Evolutionary conservation across 2,888 invertebrate species (phyloP).

Genomic region (Perizoma flavofasciatum): DNA sequence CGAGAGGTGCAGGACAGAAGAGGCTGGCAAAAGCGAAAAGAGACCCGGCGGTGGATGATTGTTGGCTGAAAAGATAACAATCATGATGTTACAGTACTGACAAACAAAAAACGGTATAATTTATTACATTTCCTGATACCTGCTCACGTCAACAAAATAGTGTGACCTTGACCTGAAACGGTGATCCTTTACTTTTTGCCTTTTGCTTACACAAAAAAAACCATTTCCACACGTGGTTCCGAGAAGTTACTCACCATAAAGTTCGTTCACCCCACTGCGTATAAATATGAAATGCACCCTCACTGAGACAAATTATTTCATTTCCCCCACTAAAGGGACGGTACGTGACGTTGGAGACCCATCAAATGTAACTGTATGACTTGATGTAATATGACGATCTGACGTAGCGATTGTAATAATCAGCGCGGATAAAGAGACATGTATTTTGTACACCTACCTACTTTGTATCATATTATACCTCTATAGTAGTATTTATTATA

Average conservation of each 20-base stretch:
- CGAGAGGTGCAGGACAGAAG: too few species aligned
- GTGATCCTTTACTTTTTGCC: background rate
- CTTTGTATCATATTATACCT: too few species aligned
- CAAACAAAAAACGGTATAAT: too few species aligned
- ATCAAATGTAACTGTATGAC: slow-evolving; percentile 67
- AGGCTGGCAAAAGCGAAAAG: too few species aligned
- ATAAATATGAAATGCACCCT: slow-evolving; percentile 82
- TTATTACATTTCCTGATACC: too few species aligned
- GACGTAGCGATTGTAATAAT: slow-evolving; percentile 62
- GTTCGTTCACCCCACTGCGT: slow-evolving; percentile 70
- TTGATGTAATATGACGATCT: slow-evolving; percentile 66
- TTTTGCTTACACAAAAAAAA: slow-evolving; percentile 11
- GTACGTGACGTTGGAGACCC: slow-evolving; percentile 73
- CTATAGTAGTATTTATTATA: too few species aligned
- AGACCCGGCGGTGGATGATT: too few species aligned
- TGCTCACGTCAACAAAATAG: too few species aligned
- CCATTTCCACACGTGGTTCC: slow-evolving; percentile 12
- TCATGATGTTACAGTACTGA: too few species aligned
- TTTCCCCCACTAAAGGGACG: slow-evolving; percentile 76
- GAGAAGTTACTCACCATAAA: slow-evolving; percentile 16
- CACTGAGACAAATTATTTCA: slow-evolving; percentile 82
- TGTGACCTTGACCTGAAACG: background rate
- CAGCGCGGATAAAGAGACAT: slow-evolving; percentile 31
- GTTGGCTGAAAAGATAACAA: too few species aligned
- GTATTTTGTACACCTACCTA: background rate